Base-by-base conservation (phyloP, 2,113 vertebrate species). In the Callopanchax toddi region DNA sequence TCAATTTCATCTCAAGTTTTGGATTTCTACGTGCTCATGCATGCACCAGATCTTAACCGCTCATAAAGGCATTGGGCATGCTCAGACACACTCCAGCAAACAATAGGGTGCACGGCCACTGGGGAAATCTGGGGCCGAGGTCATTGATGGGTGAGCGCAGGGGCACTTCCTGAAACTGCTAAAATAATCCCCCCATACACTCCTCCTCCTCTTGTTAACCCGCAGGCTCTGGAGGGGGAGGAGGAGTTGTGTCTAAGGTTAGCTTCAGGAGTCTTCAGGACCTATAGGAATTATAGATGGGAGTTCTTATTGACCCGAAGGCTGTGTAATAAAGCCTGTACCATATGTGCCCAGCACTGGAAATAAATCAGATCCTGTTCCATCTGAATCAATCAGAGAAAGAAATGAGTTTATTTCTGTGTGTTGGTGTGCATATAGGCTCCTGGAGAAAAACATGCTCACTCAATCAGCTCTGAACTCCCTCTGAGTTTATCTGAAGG, bases 331-430 rank as follows among this genome's bases (percentile, higher is more conserved):
- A 51, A 81, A 67, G 44, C 66, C 23, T 18, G 34, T 10, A 71
- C 83, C 83, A 89, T 71, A 85, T 91, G 86, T 74, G 81, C 0
- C 79, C 72, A 62, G 44, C 12, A 11, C 46, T 62, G 16, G 42
- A 34, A 46, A 70, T 65, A 42, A 69, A 78, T 82, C 62, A 57
- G 49, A 74, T 50, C 53, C 42, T 53, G 45, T 49, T 66, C 67
- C 67, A 60, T 23, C 43, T 32, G 29, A 32, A 32, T 37, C 55
- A 56, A 74, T 57, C 56, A 57, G 52, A 56, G 18, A 51, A 53
- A 39, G 67, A 64, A 17, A 15, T 7, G 2, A 16, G 12, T 17
- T 11, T 15, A 50, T 59, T 51, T 68, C 20, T 61, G 17, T 43
- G 18, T 65, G 26, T 26, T 32, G 3, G 29, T 32, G 29, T 3